phyloP scores from a whole-genome alignment of 2,888 invertebrate genomes.

The Drosophila percnosoma region DNA sequence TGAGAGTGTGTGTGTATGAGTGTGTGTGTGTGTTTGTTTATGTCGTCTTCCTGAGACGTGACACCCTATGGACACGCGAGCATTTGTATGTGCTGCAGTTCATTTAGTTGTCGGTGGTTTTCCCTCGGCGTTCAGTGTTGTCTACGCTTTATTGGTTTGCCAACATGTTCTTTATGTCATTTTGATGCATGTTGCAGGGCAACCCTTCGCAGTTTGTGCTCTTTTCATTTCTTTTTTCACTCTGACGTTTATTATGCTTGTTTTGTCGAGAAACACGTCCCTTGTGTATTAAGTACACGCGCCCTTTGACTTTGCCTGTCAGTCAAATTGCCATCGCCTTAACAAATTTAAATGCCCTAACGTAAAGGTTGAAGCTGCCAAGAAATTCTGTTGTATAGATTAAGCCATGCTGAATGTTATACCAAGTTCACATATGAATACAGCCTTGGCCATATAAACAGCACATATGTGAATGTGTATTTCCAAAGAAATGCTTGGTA shows the following conservation, averaged over 20 bases:
- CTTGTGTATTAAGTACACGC: slow-evolving; percentile 62
- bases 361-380: not conserved
- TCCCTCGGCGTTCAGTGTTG: slow-evolving; percentile 17
- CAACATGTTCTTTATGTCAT: slow-evolving; percentile 70
- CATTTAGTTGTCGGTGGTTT: slow-evolving; percentile 48
- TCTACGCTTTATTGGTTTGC: slow-evolving; percentile 73
- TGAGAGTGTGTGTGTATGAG: slow-evolving; percentile 17
- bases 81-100: slow-evolving; percentile 43
- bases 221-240: slow-evolving; percentile 20
- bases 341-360: slow-evolving; percentile 26
- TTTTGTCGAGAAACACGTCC: slow-evolving; percentile 66
- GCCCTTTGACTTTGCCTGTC: slow-evolving; percentile 55
- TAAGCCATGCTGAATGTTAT: not conserved
- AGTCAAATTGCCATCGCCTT: slow-evolving; percentile 42
- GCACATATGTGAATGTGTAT: not conserved
- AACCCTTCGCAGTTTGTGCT: slow-evolving; percentile 58
- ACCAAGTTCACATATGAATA: not conserved
- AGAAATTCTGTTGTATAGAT: not conserved
- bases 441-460: not conserved
- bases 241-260: slow-evolving; percentile 74
- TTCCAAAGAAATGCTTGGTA: not conserved
- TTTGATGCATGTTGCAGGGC: slow-evolving; percentile 69
- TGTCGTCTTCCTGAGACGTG: slow-evolving; percentile 54
- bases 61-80: slow-evolving; percentile 27
- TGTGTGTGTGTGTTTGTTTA: slow-evolving; percentile 11